Conservation (phyloP, 2,888 invertebrate species). For the Synergus japonicus region DNA sequence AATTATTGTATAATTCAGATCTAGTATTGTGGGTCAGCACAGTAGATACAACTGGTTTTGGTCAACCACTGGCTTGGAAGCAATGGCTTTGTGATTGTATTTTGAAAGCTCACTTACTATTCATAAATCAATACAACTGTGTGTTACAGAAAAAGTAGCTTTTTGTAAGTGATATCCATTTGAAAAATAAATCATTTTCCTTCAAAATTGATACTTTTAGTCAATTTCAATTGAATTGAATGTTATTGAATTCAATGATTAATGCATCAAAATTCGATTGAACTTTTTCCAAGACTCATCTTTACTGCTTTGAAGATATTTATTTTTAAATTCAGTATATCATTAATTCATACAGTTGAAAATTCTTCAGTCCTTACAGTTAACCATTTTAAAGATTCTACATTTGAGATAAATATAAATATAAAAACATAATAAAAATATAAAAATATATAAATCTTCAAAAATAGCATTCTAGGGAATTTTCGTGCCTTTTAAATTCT, state of each 20-base stretch:
- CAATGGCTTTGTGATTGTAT: constrained; percentile 12
- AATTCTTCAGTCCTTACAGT: background rate
- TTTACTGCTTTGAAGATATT: too few relatives aligned
- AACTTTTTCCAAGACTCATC: too few relatives aligned
- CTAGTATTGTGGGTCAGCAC: background rate
- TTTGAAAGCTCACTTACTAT: constrained; percentile 8
- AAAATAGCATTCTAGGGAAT: background rate
- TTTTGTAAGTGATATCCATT: background rate
- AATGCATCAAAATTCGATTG: too few relatives aligned
- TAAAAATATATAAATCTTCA: background rate
- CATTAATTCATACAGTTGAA: too few relatives aligned
- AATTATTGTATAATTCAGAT: background rate
- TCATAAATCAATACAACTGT: background rate
- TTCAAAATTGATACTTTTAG: background rate
- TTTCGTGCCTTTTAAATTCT: background rate
- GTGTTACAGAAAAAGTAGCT: background rate
- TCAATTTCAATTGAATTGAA: too few relatives aligned
- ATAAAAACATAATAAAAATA: too few relatives aligned
- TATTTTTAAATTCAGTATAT: too few relatives aligned
- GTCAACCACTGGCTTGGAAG: constrained; percentile 22
- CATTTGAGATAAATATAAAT: too few relatives aligned
- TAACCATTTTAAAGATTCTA: background rate
- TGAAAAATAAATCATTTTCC: background rate
- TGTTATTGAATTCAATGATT: too few relatives aligned
- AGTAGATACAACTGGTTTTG: constrained; percentile 24